These are phyloP conservation scores for Varroa destructor DNA, from an alignment of 1,140 invertebrate genomes.

Conservation along the genomic window DNA sequence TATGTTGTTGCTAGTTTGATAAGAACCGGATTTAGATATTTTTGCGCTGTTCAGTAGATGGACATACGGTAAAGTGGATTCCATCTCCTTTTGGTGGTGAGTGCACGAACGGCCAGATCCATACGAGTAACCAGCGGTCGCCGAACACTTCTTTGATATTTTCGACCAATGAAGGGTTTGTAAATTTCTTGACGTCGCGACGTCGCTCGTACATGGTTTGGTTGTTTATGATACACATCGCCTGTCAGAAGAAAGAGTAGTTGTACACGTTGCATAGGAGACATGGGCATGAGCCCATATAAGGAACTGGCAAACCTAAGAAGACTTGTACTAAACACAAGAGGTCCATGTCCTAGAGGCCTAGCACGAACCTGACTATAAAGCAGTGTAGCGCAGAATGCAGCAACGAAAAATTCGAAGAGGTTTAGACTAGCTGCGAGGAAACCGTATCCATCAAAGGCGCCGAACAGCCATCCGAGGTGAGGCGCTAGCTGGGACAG, in stretches of 20 bases:
- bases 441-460: slow-evolving; percentile 31
- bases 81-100: slow-evolving; percentile 34
- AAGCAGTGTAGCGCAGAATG: slow-evolving; percentile 7
- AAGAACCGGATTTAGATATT: background rate
- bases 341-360: background rate
- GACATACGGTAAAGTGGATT: slow-evolving; percentile 30
- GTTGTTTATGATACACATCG: slow-evolving; percentile 30
- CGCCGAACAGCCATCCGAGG: slow-evolving; percentile 33
- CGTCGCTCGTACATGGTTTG: slow-evolving; percentile 34
- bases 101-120: slow-evolving; percentile 30
- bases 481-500: slow-evolving; percentile 34
- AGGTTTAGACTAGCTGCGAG: slow-evolving; percentile 29
- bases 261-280: background rate
- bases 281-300: too few species aligned
- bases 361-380: slow-evolving; percentile 11
- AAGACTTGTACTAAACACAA: background rate
- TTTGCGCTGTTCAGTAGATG: background rate
- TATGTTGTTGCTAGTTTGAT: too few species aligned
- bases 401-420: background rate
- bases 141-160: slow-evolving; percentile 34
- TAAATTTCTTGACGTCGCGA: slow-evolving; percentile 29
- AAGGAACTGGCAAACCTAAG: background rate
- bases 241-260: slow-evolving; percentile 30
- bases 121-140: slow-evolving; percentile 32
- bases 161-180: slow-evolving; percentile 32